phyloP scores from a whole-genome alignment of 2,113 vertebrate species.

The Sylvilagus bachmani region DNA sequence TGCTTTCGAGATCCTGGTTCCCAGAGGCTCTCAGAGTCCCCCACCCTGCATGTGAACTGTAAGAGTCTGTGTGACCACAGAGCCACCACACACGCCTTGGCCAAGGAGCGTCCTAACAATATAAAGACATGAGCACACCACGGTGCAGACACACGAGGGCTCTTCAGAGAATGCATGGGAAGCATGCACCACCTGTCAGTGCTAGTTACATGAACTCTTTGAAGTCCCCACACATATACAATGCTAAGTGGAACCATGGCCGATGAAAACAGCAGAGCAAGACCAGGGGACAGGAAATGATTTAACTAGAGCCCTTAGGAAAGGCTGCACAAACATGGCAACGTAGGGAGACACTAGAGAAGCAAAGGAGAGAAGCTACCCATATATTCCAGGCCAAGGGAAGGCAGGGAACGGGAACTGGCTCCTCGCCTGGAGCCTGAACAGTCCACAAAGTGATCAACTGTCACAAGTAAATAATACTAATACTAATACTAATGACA shows the following conservation, averaged over 20 bases:
- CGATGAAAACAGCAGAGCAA: no score
- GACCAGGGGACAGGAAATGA: neutral
- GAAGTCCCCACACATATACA: no score
- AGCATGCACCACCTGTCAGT: no score
- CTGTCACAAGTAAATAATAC: no score
- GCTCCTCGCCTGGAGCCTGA: neutral
- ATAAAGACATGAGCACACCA: neutral
- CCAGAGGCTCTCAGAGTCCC: neutral
- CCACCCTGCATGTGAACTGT: neutral
- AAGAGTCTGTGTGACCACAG: neutral
- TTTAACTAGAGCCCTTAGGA: neutral
- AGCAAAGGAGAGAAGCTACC: no score
- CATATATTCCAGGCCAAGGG: no score
- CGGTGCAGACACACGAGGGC: neutral
- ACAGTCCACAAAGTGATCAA: neutral
- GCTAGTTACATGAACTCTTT: no score
- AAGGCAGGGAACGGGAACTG: neutral
- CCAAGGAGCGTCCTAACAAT: neutral
- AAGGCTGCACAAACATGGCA: neutral
- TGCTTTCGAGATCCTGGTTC: neutral
- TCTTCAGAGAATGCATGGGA: no score
- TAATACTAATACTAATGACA: no score
- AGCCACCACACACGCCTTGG: neutral
- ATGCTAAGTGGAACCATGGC: neutral
- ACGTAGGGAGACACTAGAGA: neutral